Evolutionary conservation across 2,888 invertebrate genomes (phyloP), one percentile per base, ranked within the genome.

Genomic region (Synergus gifuensis): DNA sequence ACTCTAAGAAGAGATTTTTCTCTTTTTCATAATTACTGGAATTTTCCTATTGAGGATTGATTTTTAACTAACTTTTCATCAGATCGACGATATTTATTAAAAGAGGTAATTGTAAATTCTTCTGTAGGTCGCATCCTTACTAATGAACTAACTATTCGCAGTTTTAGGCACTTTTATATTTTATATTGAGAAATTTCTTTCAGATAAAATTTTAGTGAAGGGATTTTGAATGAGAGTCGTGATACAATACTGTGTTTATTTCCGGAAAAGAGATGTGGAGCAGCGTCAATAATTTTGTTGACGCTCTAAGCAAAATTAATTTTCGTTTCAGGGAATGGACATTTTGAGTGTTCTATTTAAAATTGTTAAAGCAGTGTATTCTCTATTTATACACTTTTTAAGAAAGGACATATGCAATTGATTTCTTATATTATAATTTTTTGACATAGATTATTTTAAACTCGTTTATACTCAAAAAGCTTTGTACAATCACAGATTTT

Each of bases 201-300:
- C 16, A 12, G 5, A 9, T 49, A 22, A 73, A 46, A 22, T 73
- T 36, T 36, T 36, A 36, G 36, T 73, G 4, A 36, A 46, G 4
- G 11, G n/a, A 18, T 46, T 22, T 36, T 73, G 8, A 73, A 18
- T 16, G 22, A n/a, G 73, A 28, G 73, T 73, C 18, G 7, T 9
- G 28, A 64, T n/a, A 64, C 60, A 40, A 64, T 40, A 36, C 40
- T 42, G 64, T 64, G 64, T 40, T 64, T 64, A 64, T 64, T 64
- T 64, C 64, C 40, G 64, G 36, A 64, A 64, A 64, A 36, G 64
- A 42, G n/a, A 40, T 42, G 40, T 64, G 64, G 64, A 16, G 16
- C 9, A 11, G 64, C 40, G 16, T 64, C 64, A n/a, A 40, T 16
- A n/a, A 40, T 36, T 64, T 22, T 60, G 12, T 60, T 64, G 7